Percentiles rank a stretch among this genome's conserved stretches.
These are phyloP conservation scores for Chaetogeoica ovagalla DNA, from an alignment of 2,888 invertebrate species.

Conservation along the genomic window DNA sequence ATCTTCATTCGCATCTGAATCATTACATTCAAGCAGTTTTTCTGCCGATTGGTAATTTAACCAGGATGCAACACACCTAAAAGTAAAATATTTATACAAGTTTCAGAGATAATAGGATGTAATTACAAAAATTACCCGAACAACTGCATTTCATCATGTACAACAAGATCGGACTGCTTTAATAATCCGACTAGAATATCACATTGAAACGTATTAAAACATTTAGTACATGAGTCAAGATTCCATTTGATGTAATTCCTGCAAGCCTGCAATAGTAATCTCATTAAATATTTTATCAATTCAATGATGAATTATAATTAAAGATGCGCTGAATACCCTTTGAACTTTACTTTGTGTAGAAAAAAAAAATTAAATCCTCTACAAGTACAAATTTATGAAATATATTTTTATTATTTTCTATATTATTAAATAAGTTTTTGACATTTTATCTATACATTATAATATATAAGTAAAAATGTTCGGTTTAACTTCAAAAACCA, in stretches of 20 bases:
- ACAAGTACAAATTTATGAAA: too few species aligned
- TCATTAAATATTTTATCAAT: too few species aligned
- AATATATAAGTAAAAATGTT: too few species aligned
- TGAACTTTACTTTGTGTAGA: too few species aligned
- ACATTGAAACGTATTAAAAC: slow-evolving; percentile 80
- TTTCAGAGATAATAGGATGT: slow-evolving; percentile 6
- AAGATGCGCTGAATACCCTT: too few species aligned
- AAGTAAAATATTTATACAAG: slow-evolving; percentile 29
- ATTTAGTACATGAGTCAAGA: slow-evolving; percentile 77
- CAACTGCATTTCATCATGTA: slow-evolving; percentile 84
- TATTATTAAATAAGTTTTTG: too few species aligned
- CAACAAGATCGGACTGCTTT: slow-evolving; percentile 83
- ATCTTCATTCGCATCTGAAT: slow-evolving; percentile 60
- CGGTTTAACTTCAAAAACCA: too few species aligned
- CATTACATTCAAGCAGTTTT: slow-evolving; percentile 38
- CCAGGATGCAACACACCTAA: slow-evolving; percentile 78
- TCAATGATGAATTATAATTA: too few species aligned
- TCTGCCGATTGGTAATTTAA: slow-evolving; percentile 66
- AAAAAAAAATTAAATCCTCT: too few species aligned
- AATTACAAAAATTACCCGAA: slow-evolving; percentile 64
- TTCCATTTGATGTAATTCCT: slow-evolving; percentile 90
- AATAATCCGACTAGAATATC: slow-evolving; percentile 76
- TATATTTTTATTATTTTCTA: too few species aligned
- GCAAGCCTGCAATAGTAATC: slow-evolving; percentile 64
- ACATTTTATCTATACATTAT: too few species aligned